Conservation (phyloP, 1,140 invertebrate genomes). For the Aphelenchoides fujianensis region DNA sequence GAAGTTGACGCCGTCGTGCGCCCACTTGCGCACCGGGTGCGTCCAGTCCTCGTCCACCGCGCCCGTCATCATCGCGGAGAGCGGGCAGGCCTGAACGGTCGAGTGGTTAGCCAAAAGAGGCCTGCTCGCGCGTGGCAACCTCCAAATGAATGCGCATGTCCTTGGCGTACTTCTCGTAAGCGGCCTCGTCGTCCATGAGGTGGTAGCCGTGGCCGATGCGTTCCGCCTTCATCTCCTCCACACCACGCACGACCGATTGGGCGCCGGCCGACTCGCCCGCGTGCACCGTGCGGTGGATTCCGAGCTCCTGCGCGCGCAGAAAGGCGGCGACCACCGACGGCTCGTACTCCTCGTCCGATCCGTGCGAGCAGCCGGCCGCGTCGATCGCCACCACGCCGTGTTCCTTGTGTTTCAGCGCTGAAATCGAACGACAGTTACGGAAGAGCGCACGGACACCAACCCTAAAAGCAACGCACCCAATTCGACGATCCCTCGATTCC, state of each 20-base stretch:
- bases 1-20: constrained; percentile 68
- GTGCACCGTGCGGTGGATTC: constrained; percentile 68
- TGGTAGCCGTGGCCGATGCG: constrained; percentile 70
- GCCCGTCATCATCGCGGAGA: constrained; percentile 68
- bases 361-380: constrained; percentile 66
- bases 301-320: constrained; percentile 63
- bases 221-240: constrained; percentile 67
- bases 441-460: constrained; percentile 35
- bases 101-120: background rate
- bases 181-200: constrained; percentile 64
- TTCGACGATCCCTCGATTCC: constrained; percentile 65
- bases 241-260: constrained; percentile 64
- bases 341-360: constrained; percentile 62
- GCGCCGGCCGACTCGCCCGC: constrained; percentile 67
- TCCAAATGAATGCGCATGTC: constrained; percentile 66
- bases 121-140: constrained; percentile 20
- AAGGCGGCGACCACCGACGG: constrained; percentile 57
- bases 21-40: constrained; percentile 65
- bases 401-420: constrained; percentile 44
- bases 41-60: constrained; percentile 62
- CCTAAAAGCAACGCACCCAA: constrained; percentile 67
- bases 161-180: constrained; percentile 64
- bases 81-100: constrained; percentile 67
- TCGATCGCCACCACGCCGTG: constrained; percentile 70
- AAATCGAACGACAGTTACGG: too few species aligned